Evolutionary conservation across 2,113 vertebrate species (phyloP).

Genomic region (Danio rerio): GRCz12tu NC_133182.1:26422001-26422500

Average conservation of each 20-base stretch:
- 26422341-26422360: background rate
- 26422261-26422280: background rate
- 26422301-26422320: background rate
- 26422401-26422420: slow-evolving; percentile 15
- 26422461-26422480: slow-evolving; percentile 51
- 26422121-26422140: too few species aligned
- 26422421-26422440: slow-evolving; percentile 8
- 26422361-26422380: background rate
- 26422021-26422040: background rate
- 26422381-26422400: background rate
- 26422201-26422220: background rate
- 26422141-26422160: too few species aligned
- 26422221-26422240: background rate
- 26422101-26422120: too few species aligned
- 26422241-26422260: background rate
- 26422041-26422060: slow-evolving; percentile 7
- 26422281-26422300: background rate
- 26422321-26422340: background rate
- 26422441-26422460: slow-evolving; percentile 14
- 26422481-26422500: slow-evolving; percentile 40
- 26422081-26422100: background rate
- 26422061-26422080: background rate
- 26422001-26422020: background rate
- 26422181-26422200: background rate
- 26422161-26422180: background rate